A percentile compares a stretch with the other conserved stretches of the same genome.
These are phyloP conservation scores for Melanitta fusca DNA, from an alignment of 2,797 vertebrate species.

Conservation along the genomic window DNA sequence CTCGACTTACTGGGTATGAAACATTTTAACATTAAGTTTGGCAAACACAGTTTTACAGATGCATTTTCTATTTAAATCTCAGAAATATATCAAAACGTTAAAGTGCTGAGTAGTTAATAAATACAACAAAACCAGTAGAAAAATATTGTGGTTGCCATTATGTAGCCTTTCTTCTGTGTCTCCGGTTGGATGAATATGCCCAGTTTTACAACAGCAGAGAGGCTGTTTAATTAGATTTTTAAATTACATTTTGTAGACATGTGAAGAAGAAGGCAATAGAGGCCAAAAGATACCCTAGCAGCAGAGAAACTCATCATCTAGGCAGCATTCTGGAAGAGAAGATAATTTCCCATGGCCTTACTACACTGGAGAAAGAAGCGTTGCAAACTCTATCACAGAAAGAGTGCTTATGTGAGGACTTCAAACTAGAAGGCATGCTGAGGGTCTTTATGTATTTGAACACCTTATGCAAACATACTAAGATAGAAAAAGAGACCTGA, in stretches of 20 bases:
- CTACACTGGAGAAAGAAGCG: fast-evolving
- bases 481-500: not conserved
- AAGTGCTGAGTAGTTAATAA: not conserved
- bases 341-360: not conserved
- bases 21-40: not conserved
- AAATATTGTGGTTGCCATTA: not conserved
- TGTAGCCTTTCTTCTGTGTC: not conserved
- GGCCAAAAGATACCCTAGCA: not conserved
- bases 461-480: not conserved
- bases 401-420: not conserved
- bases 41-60: not conserved
- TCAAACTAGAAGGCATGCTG: not conserved
- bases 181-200: not conserved
- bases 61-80: not conserved
- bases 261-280: not conserved
- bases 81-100: not conserved
- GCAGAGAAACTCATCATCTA: not conserved
- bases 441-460: not conserved
- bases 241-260: conserved; percentile 13
- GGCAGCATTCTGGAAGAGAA: not conserved
- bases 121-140: not conserved
- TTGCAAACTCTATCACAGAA: not conserved
- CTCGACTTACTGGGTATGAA: not conserved
- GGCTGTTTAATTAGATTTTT: conserved; percentile 22
- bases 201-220: not conserved